phyloP scores from a whole-genome alignment of 2,797 vertebrate genomes.

The Geotrypetes seraphini region DNA sequence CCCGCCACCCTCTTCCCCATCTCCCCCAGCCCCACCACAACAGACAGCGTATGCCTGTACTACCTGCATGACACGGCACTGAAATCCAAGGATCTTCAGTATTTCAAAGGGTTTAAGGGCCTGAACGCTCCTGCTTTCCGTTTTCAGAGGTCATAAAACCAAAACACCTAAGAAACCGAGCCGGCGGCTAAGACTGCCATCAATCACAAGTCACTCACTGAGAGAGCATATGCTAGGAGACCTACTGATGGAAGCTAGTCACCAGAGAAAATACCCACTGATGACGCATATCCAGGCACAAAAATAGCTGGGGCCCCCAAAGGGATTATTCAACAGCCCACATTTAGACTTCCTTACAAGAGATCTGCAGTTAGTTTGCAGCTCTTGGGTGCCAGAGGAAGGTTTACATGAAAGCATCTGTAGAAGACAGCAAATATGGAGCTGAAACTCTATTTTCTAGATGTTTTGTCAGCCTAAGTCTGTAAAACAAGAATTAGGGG shows the following conservation, averaged over 20 bases:
- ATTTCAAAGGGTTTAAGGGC: conserved; percentile 71
- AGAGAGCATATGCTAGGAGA: conserved; percentile 89
- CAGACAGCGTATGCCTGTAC: conserved; percentile 53
- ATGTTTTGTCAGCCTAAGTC: too few species aligned
- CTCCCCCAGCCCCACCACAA: conserved; percentile 28
- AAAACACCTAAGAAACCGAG: conserved; percentile 41
- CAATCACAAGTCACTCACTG: conserved; percentile 82
- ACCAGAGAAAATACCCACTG: conserved; percentile 98
- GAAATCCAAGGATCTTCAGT: conserved; percentile 68
- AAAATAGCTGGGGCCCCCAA: conserved; percentile 94
- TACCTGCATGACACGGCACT: conserved; percentile 74
- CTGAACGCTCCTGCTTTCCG: conserved; percentile 74
- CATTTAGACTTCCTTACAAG: conserved; percentile 85
- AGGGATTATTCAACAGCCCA: conserved; percentile 97
- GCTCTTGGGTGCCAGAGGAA: too few species aligned
- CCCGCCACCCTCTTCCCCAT: conserved; percentile 15
- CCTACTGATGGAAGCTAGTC: conserved; percentile 96
- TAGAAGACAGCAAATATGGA: too few species aligned
- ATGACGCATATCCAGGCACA: conserved; percentile 98
- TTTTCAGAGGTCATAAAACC: conserved; percentile 66
- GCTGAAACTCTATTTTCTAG: too few species aligned
- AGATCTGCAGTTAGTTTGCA: conserved; percentile 54
- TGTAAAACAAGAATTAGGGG: too few species aligned
- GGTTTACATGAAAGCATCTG: too few species aligned
- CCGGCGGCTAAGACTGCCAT: conserved; percentile 77